Base-by-base conservation (phyloP, 2,797 vertebrate genomes). In the Hypotaenidia philippensis region DNA sequence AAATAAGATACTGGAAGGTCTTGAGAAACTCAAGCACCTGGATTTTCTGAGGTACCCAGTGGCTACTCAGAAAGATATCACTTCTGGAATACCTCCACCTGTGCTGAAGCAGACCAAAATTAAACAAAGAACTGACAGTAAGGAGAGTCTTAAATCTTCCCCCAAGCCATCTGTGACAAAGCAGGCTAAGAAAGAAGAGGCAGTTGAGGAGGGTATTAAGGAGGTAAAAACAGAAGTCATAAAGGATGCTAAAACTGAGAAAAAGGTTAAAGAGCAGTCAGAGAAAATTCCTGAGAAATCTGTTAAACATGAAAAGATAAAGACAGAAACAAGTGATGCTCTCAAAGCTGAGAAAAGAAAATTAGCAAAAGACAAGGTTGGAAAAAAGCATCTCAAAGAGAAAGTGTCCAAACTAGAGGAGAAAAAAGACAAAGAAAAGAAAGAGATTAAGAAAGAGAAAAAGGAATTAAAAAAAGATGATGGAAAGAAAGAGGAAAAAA, bases 401-500 rank as follows among this genome's bases (percentile, higher is more conserved):
- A 99, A 98, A 93, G 95, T 97, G 9, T 98, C 99, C 34, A 99
- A 99, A 96, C 98, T 99, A 94, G 99, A 99, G 64, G 99, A 99
- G 95, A 99, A 99, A 97, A 99, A 99, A 97, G 99, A 99, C 96
- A 99, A 99, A 96, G 99, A 99, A 94, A 99, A 99, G 96, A 99
- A 99, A 90, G 99, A 99, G 90, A 98, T 99, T 52, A 99, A 99
- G 90, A 99, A 98, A 83, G 99, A 99, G 91, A 99, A 98, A 94
- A 98, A 98, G 71, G 98, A 99, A 61, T 90, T 99, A 8, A 99
- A 99, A 98, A 99, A 99, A 96, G 99, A 99, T 1, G 99, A 99
- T 38, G 98, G 98, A 18, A 99, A 98, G 93, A 99, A 99, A 93
- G 99, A 99, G 2, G 99, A 99, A 82, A 99, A 99, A 95, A 99